A percentile compares a stretch with the other conserved stretches of the same genome.
Conservation (phyloP, 2,888 invertebrate genomes). For the Orchestes rusci region DNA sequence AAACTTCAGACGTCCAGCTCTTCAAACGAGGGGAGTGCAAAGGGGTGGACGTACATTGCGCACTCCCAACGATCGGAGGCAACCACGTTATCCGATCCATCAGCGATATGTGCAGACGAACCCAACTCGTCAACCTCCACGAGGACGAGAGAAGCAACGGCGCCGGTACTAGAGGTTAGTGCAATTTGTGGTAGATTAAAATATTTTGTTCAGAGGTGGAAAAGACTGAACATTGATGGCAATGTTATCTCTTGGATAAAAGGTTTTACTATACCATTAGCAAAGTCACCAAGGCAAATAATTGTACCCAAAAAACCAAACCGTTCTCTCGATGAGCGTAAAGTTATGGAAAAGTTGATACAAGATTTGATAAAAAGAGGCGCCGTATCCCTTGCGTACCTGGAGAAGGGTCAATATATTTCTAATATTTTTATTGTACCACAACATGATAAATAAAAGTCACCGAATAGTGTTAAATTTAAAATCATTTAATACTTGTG, state of each 20-base stretch:
- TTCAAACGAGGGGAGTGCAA: constrained; percentile 4
- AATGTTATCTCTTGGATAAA: not conserved
- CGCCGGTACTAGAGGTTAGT: too few species aligned
- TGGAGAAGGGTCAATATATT: constrained; percentile 15
- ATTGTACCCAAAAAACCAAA: not conserved
- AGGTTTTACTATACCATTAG: constrained; percentile 8
- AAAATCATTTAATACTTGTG: constrained; percentile 24
- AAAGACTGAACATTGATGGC: not conserved
- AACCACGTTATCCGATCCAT: too few species aligned
- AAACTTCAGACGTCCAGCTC: constrained; percentile 12
- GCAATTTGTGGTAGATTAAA: not conserved
- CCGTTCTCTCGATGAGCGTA: not conserved
- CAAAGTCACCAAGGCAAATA: constrained; percentile 3
- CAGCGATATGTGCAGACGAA: too few species aligned
- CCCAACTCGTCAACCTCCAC: too few species aligned
- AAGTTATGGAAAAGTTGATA: constrained; percentile 4
- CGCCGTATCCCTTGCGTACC: too few species aligned
- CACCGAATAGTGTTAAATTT: constrained; percentile 14
- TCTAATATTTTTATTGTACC: constrained; percentile 15
- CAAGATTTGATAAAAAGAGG: not conserved
- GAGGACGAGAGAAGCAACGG: too few species aligned
- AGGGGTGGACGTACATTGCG: constrained; percentile 3
- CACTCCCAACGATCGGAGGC: constrained; percentile 2
- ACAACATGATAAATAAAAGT: constrained; percentile 3
- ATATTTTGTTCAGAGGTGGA: constrained; percentile 4